A percentile compares a stretch with the other conserved stretches of the same genome.
Conservation (phyloP, 1,140 invertebrate genomes). For the Cydia amplana region DNA sequence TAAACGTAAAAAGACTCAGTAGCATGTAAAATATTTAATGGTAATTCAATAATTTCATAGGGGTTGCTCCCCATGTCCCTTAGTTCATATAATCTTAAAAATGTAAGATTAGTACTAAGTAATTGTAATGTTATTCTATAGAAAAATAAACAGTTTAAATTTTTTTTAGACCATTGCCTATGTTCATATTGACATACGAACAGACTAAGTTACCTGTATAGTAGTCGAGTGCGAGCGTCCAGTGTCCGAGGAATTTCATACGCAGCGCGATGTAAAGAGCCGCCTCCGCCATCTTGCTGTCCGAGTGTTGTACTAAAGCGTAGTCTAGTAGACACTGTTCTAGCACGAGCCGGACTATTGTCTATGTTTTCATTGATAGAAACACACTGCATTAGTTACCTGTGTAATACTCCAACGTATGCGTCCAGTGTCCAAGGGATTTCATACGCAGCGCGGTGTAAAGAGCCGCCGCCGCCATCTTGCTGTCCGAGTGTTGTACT, state of each 20-base stretch:
- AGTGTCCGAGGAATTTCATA: constrained; percentile 86
- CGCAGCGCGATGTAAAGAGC: constrained; percentile 91
- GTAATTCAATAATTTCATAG: no score
- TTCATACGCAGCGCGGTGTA: constrained; percentile 94
- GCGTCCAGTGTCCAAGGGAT: constrained; percentile 83
- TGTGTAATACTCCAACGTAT: constrained; percentile 80
- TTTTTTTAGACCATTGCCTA: constrained; percentile 89
- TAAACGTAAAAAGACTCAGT: no score
- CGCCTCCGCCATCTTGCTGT: constrained; percentile 89
- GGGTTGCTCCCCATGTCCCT: no score
- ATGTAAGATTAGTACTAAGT: no score
- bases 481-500: constrained; percentile 84
- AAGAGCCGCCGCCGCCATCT: constrained; percentile 86
- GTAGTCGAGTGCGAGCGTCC: constrained; percentile 90
- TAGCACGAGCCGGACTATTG: constrained; percentile 94
- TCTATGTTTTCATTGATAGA: constrained; percentile 94
- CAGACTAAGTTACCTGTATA: constrained; percentile 87
- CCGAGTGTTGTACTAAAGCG: constrained; percentile 64
- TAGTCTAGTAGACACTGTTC: constrained; percentile 84
- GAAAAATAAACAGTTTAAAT: no score
- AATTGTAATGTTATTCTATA: no score
- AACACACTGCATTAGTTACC: not conserved
- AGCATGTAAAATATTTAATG: no score
- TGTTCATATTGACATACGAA: constrained; percentile 95
- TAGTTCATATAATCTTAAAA: no score